Evolutionary conservation across 2,888 invertebrate species (phyloP), one percentile per base, ranked within the genome.

Genomic region (Nipponacmea schrenckii): DNA sequence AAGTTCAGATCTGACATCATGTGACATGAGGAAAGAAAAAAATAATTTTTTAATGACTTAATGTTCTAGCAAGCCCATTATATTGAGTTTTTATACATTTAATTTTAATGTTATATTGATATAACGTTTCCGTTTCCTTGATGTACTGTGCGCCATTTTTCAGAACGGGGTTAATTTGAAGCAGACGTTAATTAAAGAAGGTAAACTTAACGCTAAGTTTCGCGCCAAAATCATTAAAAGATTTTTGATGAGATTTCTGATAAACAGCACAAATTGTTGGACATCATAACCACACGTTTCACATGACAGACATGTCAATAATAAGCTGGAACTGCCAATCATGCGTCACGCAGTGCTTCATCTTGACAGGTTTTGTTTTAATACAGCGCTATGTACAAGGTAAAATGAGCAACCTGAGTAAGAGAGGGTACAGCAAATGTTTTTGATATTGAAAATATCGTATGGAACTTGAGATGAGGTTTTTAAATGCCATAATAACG

Each of bases 231-330:
- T 56, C 56, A 56, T 56, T 56, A 56, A 20, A 56, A 56, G 24
- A 24, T 56, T 56, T 56, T 56, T 56, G 56, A 56, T 56, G 20
- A 56, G 56, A 56, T 56, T 12, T 56, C 20, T 56, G 56, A 56
- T 56, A 56, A 56, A 56, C 56, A 56, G 56, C 56, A 56, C 56
- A 56, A 56, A 56, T 56, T 56, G 56, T 56, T 56, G 56, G 56
- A 56, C 56, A 56, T 56, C 24, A 56, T 24, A 56, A 56, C 56
- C 56, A 56, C 56, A 24, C 56, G 56, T 56, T 56, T 20, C 56
- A 20, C 56, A 24, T 20, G 56, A 56, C 56, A 20, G 20, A 20
- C 56, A 56, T 56, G 56, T 56, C 56, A 56, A 56, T 56, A 56
- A 24, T 24, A 20, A 20, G 24, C 56, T 56, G 56, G 20, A 24